Conservation (phyloP, 2,797 vertebrate species). For the Lerista edwardsae region DNA sequence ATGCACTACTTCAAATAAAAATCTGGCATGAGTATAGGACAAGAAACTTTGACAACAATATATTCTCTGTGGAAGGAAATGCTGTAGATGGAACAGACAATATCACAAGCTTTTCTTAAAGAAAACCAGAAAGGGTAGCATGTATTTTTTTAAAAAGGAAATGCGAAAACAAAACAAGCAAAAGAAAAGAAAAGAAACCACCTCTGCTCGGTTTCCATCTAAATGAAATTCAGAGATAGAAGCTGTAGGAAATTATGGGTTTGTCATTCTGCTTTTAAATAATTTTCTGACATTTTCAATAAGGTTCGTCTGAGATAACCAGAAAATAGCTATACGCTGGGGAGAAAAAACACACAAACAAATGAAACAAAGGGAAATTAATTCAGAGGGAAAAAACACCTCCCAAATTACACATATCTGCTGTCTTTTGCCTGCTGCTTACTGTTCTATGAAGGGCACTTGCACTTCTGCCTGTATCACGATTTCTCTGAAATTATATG, state of each 20-base stretch:
- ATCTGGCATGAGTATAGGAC: not conserved
- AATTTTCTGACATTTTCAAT: constrained; percentile 23
- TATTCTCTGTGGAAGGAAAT: not conserved
- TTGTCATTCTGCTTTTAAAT: constrained; percentile 23
- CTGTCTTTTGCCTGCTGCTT: not conserved
- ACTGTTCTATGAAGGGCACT: not conserved
- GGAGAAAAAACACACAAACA: not conserved
- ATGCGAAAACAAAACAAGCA: not conserved
- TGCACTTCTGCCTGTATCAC: not conserved
- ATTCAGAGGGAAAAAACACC: constrained; percentile 2
- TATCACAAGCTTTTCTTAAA: not conserved
- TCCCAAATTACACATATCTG: not conserved
- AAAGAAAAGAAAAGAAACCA: no score
- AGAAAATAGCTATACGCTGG: not conserved
- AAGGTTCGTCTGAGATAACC: constrained; percentile 1
- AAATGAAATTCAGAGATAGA: constrained; percentile 28
- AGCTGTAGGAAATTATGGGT: not conserved
- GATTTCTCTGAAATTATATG: not conserved
- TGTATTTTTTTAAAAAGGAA: no score
- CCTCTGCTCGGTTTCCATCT: not conserved
- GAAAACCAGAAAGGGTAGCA: not conserved
- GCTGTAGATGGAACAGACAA: not conserved
- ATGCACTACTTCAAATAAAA: not conserved
- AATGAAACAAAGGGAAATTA: constrained; percentile 7
- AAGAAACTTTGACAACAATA: not conserved